A percentile compares a stretch with the other conserved stretches of the same genome.
phyloP scores from a whole-genome alignment of 2,888 invertebrate species.

The Drosophila greeni region DNA sequence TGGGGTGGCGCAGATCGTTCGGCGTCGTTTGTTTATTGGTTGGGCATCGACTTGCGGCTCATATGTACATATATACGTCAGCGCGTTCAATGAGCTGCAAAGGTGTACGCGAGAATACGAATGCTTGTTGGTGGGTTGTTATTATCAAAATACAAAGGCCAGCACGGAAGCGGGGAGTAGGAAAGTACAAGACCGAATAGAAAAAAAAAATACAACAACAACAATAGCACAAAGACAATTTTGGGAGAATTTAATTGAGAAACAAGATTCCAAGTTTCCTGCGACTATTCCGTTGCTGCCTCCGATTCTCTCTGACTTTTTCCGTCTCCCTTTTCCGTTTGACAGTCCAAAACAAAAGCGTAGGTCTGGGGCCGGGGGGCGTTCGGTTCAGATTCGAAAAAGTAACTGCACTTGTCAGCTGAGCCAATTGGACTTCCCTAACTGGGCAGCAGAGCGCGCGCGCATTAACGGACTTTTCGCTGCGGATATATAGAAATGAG shows the following conservation, averaged over 20 bases:
- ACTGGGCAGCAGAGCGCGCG: constrained; percentile 32
- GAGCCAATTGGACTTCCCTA: constrained; percentile 33
- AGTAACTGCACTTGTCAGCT: constrained; percentile 46
- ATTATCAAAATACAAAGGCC: constrained; percentile 8
- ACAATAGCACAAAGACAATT: constrained; percentile 1
- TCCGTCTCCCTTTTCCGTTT: constrained; percentile 4
- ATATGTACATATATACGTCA: constrained; percentile 42
- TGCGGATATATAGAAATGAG: constrained; percentile 21
- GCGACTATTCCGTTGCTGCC: background rate
- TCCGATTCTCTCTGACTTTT: constrained; percentile 1
- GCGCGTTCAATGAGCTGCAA: constrained; percentile 50
- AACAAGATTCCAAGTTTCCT: background rate
- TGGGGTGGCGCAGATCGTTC: background rate
- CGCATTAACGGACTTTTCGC: constrained; percentile 28
- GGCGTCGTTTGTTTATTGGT: constrained; percentile 31
- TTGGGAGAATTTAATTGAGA: constrained; percentile 13
- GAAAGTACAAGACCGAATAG: constrained; percentile 2
- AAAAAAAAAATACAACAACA: background rate
- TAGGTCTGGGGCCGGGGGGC: background rate
- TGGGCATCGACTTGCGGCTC: constrained; percentile 43
- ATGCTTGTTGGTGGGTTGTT: constrained; percentile 1
- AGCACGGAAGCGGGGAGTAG: background rate
- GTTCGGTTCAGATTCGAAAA: background rate
- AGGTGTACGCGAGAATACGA: background rate
- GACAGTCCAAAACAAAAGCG: constrained; percentile 18